phyloP scores from a whole-genome alignment of 1,140 invertebrate genomes.

The Nasonia giraulti region DNA sequence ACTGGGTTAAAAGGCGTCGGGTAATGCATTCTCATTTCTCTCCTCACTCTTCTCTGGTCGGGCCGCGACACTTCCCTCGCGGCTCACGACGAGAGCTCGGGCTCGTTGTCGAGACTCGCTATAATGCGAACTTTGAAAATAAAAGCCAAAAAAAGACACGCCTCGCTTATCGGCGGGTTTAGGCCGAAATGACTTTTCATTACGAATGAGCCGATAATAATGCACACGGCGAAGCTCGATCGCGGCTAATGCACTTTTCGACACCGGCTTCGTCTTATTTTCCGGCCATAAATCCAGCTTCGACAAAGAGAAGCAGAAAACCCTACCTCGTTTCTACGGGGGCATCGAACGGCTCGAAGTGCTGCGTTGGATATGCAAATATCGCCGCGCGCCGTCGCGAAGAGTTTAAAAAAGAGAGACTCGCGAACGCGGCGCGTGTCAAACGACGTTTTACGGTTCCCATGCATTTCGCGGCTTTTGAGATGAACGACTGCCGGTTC shows the following conservation, averaged over 20 bases:
- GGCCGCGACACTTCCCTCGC: slow-evolving; percentile 42
- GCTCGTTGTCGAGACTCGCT: too few species aligned
- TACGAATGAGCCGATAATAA: neutral
- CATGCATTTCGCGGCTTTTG: slow-evolving; percentile 63
- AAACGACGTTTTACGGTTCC: slow-evolving; percentile 60
- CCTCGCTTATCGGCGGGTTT: neutral
- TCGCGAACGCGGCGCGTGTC: slow-evolving; percentile 38
- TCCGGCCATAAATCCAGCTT: neutral
- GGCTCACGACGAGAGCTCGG: neutral
- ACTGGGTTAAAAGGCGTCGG: slow-evolving; percentile 44
- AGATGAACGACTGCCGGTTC: slow-evolving; percentile 54
- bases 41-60: slow-evolving; percentile 51
- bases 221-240: neutral
- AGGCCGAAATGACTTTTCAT: slow-evolving; percentile 8
- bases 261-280: slow-evolving; percentile 42
- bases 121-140: neutral
- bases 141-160: too few species aligned
- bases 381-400: neutral
- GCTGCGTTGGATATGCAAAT: slow-evolving; percentile 49
- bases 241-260: slow-evolving; percentile 39
- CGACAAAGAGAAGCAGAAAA: slow-evolving; percentile 6
- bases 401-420: slow-evolving; percentile 37
- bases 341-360: slow-evolving; percentile 51
- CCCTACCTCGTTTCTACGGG: slow-evolving; percentile 26
- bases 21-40: slow-evolving; percentile 60